Evolutionary conservation across 2,888 invertebrate genomes (phyloP), one percentile per base, ranked within the genome.

Genomic region (Timandra comae): DNA sequence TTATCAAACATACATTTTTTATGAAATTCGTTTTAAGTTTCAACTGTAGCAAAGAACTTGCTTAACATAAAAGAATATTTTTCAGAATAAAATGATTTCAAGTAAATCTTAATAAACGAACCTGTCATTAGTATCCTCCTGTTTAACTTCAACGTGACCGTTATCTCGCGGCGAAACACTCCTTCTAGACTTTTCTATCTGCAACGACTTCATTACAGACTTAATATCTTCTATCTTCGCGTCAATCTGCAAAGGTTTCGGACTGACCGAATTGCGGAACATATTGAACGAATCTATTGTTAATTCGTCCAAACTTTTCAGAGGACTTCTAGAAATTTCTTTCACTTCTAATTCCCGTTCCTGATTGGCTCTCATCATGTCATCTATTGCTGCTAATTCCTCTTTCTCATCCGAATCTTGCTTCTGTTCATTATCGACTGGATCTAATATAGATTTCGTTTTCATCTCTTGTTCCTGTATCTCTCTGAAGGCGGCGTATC

Each of bases 401-500:
- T 77, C 82, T 38, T 75, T 80, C 31, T 74, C 77, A 4, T 80
- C 81, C 0, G 68, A 75, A 29, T 85, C 82, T 13, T 73, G 75
- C 45, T 76, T 82, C 0, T 63, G 52, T 37, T 67, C 73, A 7
- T 35, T 46, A 25, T 75, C 76, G 1, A 62, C 44, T 0, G 78
- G 72, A 16, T 76, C 74, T 35, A 84, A 41, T 23, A 80, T 66
- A 0, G 81, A 72, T 43, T 75, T 78, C 0, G 75, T 60, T 62
- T 90, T 90, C 13, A 90, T 69, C 49, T 91, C 91, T 63, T 93
- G 93, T 55, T 94, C 91, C 49, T 94, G 92, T 49, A 94, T 89
- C 78, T 96, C 96, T 41, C 96, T 87, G 57, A 96, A 96, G 0
- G 93, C 96, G 0, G 96, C 96, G 66, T 96, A 96, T 50, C 94